Conservation (phyloP, 2,797 vertebrate genomes). For the Cygnus olor region DNA sequence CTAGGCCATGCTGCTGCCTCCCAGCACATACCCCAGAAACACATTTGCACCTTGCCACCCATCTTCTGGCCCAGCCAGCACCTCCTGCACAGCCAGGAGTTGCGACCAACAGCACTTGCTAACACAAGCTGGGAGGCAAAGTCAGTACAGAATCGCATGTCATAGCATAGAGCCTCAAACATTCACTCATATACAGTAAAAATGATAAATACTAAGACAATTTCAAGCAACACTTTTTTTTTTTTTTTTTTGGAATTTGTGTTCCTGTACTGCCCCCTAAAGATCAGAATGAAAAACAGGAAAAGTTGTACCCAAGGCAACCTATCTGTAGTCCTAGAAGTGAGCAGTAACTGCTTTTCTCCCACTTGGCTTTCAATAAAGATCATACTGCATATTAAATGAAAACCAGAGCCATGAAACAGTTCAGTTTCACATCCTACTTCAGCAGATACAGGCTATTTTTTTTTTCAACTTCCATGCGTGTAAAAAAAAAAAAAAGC, state of each 20-base stretch:
- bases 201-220: not conserved
- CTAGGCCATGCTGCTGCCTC: not conserved
- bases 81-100: not conserved
- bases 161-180: not conserved
- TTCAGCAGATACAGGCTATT: not conserved
- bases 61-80: not conserved
- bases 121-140: not conserved
- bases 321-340: not conserved
- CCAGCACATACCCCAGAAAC: not conserved
- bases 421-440: not conserved
- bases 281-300: slow-evolving; percentile 25
- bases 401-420: not conserved
- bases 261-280: slow-evolving; percentile 74
- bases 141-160: not conserved
- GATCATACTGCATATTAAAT: not conserved
- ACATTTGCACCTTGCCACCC: not conserved
- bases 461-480: not conserved
- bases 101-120: not conserved
- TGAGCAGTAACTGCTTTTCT: rapidly evolving
- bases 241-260: not conserved
- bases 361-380: not conserved
- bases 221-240: not conserved
- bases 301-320: rapidly evolving
- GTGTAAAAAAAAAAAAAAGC: not conserved
- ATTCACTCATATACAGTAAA: not conserved